Conservation (phyloP, 2,113 vertebrate genomes). For the Terrapene triunguis region DNA sequence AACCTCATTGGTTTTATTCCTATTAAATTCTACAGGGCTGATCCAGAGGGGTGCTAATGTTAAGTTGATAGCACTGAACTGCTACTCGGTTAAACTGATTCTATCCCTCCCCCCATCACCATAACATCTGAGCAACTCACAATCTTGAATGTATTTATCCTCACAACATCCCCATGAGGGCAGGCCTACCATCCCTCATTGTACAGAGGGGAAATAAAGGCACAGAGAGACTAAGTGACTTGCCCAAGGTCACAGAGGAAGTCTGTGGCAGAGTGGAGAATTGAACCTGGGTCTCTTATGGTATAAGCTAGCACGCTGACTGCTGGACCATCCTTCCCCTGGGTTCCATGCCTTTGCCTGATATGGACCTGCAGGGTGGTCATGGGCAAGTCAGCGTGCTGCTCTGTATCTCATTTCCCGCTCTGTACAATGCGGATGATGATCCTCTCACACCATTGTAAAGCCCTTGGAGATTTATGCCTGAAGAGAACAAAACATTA, state of each 20-base stretch:
- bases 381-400: background rate
- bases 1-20: background rate
- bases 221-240: background rate
- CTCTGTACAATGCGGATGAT: background rate
- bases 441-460: background rate
- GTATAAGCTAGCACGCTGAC: background rate
- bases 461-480: background rate
- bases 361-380: background rate
- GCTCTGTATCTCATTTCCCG: background rate
- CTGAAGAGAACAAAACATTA: background rate
- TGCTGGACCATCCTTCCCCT: background rate
- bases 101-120: background rate
- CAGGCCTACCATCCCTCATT: background rate
- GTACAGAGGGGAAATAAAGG: background rate
- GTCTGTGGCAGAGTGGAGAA: background rate
- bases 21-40: background rate
- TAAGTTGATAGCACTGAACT: background rate
- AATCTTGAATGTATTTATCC: background rate
- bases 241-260: background rate
- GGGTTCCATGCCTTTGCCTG: background rate
- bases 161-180: background rate
- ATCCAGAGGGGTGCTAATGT: background rate
- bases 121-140: background rate
- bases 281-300: background rate
- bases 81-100: background rate